These are phyloP conservation scores for Taxidea taxus DNA, from an alignment of 2,113 vertebrate genomes.

Conservation along the genomic window DNA sequence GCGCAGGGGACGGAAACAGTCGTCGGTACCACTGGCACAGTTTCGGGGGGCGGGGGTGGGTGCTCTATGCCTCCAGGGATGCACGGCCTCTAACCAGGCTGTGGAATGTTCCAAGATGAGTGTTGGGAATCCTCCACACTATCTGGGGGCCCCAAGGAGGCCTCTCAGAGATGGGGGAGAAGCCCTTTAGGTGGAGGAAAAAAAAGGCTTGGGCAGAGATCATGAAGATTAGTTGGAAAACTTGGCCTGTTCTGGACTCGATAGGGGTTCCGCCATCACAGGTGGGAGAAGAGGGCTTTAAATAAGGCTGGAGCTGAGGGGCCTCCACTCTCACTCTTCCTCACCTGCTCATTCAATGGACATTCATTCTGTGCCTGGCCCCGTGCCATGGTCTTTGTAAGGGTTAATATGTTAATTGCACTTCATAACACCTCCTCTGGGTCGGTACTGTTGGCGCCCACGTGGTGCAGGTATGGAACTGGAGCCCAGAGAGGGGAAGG, in stretches of 20 bases:
- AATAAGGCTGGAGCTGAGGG: no score
- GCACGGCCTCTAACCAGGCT: not conserved
- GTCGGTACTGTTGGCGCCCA: not conserved
- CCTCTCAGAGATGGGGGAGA: not conserved
- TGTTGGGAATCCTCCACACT: not conserved
- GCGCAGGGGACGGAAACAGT: accelerated
- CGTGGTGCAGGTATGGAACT: not conserved
- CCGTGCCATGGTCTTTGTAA: accelerated
- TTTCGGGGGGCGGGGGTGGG: no score
- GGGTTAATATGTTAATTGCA: not conserved
- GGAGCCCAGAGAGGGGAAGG: not conserved
- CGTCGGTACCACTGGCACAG: accelerated
- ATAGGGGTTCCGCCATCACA: not conserved
- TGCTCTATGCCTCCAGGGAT: not conserved
- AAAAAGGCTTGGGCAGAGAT: not conserved
- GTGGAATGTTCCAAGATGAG: not conserved
- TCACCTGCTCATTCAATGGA: not conserved
- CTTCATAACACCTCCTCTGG: not conserved
- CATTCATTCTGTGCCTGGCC: not conserved
- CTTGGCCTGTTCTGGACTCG: not conserved
- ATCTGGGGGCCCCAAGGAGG: no score
- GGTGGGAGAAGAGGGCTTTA: not conserved
- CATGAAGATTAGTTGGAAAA: not conserved
- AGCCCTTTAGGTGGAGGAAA: not conserved
- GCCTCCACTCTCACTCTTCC: not conserved